Conservation (phyloP, 2,113 vertebrate genomes). For the Oophaga pumilio region DNA sequence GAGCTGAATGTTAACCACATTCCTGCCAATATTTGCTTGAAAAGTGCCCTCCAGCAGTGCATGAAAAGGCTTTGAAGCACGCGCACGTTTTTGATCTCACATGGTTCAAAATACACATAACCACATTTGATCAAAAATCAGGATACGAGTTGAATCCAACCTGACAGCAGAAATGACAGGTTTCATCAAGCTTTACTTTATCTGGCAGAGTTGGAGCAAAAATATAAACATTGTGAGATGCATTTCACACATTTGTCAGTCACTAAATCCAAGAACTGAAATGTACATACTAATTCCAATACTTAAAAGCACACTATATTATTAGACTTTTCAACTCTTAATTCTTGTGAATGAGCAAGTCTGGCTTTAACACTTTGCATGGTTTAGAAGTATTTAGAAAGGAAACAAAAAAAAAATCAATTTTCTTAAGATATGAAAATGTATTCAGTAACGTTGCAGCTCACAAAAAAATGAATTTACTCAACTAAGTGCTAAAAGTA, state of each 20-base stretch:
- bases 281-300: neutral
- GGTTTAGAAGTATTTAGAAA: neutral
- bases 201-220: neutral
- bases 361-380: neutral
- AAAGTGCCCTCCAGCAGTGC: constrained; percentile 37
- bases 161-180: constrained; percentile 29
- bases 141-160: neutral
- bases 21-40: constrained; percentile 49
- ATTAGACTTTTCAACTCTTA: neutral
- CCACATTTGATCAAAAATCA: constrained; percentile 36
- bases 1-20: constrained; percentile 20
- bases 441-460: no score
- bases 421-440: no score
- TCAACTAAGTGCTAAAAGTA: no score
- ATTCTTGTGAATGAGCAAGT: neutral
- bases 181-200: constrained; percentile 14
- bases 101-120: constrained; percentile 36
- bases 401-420: no score
- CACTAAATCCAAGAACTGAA: neutral
- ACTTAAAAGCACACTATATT: neutral
- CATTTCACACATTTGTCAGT: neutral
- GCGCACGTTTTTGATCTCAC: constrained; percentile 40
- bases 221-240: constrained; percentile 2
- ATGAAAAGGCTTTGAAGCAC: constrained; percentile 48
- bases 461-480: no score